A percentile compares a stretch with the other conserved stretches of the same genome.
Conservation (phyloP, 2,797 vertebrate species). For the Cercopithecus neglectus region DNA sequence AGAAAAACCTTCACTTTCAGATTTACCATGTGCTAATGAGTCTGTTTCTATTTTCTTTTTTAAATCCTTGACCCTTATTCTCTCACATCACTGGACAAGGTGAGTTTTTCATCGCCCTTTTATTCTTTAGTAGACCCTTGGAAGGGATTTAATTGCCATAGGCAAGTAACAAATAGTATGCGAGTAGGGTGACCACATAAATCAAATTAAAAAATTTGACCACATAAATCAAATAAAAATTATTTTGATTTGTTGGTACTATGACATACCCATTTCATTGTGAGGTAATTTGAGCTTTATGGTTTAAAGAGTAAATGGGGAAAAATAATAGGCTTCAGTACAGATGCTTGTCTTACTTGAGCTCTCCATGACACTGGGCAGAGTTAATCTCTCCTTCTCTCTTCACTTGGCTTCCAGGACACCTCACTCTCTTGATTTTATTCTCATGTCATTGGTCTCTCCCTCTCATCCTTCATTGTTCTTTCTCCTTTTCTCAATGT, state of each 20-base stretch:
- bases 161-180: neutral
- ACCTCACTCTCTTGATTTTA: neutral
- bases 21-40: neutral
- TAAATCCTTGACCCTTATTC: neutral
- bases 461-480: neutral
- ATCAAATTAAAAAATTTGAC: neutral
- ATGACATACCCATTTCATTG: neutral
- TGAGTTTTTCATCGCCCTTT: neutral
- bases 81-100: neutral
- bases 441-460: neutral
- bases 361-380: rapidly evolving
- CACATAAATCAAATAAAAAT: neutral
- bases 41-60: neutral
- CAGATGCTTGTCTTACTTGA: neutral
- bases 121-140: neutral
- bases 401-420: neutral
- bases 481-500: neutral
- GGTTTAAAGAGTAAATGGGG: neutral
- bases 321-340: neutral
- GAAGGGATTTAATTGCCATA: neutral
- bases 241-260: neutral
- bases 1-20: neutral
- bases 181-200: neutral
- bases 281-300: neutral
- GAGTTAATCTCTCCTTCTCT: neutral